These are phyloP conservation scores for Cosmia trapezina DNA, from an alignment of 2,888 invertebrate species.

Conservation along the genomic window DNA sequence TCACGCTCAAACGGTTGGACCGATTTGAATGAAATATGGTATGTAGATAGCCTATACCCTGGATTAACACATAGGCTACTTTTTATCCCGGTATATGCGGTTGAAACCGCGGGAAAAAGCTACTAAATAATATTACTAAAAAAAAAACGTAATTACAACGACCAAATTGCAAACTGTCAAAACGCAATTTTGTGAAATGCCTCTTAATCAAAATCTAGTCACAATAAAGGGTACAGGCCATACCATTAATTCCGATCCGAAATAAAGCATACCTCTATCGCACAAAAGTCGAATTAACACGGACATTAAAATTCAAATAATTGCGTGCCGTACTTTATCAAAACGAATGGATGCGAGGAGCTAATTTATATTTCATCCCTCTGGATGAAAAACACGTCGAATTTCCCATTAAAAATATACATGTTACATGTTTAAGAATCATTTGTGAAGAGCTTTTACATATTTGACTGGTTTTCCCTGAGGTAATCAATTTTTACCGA, in stretches of 20 bases:
- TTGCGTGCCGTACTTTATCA: conserved; percentile 57
- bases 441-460: conserved; percentile 50
- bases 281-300: conserved; percentile 51
- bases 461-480: conserved; percentile 46
- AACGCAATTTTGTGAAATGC: too few species aligned
- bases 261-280: conserved; percentile 41
- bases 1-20: too few species aligned
- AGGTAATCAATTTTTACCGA: conserved; percentile 54
- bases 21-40: too few species aligned
- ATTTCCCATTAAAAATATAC: conserved; percentile 48
- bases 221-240: conserved; percentile 5
- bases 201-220: conserved; percentile 34
- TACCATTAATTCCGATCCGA: conserved; percentile 31
- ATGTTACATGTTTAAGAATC: conserved; percentile 52
- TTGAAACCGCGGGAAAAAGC: too few species aligned
- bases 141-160: too few species aligned
- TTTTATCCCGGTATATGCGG: too few species aligned
- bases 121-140: too few species aligned
- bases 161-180: too few species aligned
- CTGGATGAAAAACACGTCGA: conserved; percentile 33
- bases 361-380: conserved; percentile 64
- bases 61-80: too few species aligned
- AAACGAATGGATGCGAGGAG: conserved; percentile 47
- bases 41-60: too few species aligned
- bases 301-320: conserved; percentile 60